Evolutionary conservation across 2,888 invertebrate genomes (phyloP).

Genomic region (Cataglyphis cursor): DNA sequence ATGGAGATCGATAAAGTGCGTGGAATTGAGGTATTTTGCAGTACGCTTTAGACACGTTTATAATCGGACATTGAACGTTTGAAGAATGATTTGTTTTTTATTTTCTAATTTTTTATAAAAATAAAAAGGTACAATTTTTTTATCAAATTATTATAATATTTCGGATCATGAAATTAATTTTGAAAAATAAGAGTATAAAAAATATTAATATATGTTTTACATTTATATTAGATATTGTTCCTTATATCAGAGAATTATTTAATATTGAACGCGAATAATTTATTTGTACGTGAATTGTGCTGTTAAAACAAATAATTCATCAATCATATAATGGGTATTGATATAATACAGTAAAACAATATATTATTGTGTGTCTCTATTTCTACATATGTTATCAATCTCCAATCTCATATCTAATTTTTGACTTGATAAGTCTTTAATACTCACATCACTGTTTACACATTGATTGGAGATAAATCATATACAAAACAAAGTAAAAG

Average conservation of each 20-base stretch:
- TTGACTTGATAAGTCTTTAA: neutral
- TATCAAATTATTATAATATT: neutral
- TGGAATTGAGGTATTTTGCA: slow-evolving; percentile 9
- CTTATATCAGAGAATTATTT: neutral
- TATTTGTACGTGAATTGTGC: neutral
- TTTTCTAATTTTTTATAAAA: neutral
- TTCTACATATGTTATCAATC: neutral
- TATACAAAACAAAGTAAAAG: neutral
- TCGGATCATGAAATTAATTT: neutral
- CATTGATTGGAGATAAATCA: neutral
- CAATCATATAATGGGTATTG: neutral
- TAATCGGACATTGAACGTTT: neutral
- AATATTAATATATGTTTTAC: neutral
- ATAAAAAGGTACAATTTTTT: neutral
- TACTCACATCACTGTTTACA: neutral
- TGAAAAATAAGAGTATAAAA: neutral
- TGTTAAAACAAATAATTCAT: neutral
- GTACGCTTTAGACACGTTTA: neutral
- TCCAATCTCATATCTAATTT: neutral
- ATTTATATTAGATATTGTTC: neutral
- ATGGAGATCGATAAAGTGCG: slow-evolving; percentile 9
- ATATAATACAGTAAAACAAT: neutral
- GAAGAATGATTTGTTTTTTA: neutral
- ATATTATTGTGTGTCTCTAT: neutral
- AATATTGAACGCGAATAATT: neutral